Evolutionary conservation across 92 coral and sea anemone genomes (phyloP).

Genomic region (Porites lobata): DNA sequence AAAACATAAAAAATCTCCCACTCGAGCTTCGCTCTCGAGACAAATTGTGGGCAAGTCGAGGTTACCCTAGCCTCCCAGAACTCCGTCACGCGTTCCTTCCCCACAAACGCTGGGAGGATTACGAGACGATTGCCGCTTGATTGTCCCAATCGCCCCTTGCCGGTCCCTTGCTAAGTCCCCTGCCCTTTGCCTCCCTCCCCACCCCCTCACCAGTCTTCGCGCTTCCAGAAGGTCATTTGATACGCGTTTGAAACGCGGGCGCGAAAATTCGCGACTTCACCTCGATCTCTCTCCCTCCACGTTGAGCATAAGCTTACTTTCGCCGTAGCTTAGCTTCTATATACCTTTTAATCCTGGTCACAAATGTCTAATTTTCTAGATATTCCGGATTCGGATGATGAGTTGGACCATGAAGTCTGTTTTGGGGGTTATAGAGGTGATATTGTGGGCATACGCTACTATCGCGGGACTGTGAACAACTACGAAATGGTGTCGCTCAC

Average conservation of each 20-base stretch:
- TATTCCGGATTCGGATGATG: slow-evolving; percentile 72
- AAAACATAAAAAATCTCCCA: too few species aligned
- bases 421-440: slow-evolving; percentile 76
- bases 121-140: too few species aligned
- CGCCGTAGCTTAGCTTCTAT: background rate
- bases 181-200: too few species aligned
- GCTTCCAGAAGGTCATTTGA: background rate
- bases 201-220: slow-evolving; percentile 14
- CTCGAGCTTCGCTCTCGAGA: too few species aligned
- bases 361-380: slow-evolving; percentile 14
- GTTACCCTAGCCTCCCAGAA: too few species aligned
- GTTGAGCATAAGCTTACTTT: background rate
- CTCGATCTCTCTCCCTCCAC: background rate
- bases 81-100: too few species aligned
- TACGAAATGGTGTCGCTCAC: slow-evolving; percentile 84
- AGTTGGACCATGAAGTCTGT: slow-evolving; percentile 77
- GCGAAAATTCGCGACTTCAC: slow-evolving; percentile 10
- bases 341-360: background rate
- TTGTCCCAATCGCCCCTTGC: too few species aligned
- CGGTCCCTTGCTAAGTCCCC: too few species aligned
- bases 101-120: too few species aligned
- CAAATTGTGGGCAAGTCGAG: too few species aligned
- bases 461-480: slow-evolving; percentile 81
- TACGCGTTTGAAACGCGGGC: slow-evolving; percentile 21
- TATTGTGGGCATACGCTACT: slow-evolving; percentile 87